Percentiles rank a stretch among this genome's conserved stretches.
Evolutionary conservation across 2,797 vertebrate species (phyloP).

Genomic region (Cuculus canorus): DNA sequence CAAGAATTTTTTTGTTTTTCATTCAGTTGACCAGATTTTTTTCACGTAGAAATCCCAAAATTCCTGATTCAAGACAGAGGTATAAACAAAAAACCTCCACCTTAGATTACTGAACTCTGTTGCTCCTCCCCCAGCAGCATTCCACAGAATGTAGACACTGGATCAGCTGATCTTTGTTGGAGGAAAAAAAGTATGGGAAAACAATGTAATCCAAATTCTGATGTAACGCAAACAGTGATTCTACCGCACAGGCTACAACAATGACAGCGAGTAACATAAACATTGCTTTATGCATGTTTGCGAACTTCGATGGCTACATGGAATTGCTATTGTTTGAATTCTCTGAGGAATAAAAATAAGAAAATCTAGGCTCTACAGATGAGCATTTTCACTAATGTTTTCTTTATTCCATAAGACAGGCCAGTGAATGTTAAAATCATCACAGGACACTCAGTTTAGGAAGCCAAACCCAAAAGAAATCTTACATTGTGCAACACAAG

Average conservation of each 20-base stretch:
- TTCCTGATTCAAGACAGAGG: neutral
- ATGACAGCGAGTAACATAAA: neutral
- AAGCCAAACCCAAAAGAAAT: neutral
- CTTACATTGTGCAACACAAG: neutral
- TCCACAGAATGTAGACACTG: neutral
- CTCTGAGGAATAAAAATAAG: neutral
- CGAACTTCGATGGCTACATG: constrained; percentile 1
- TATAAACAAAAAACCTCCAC: neutral
- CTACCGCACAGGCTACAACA: neutral
- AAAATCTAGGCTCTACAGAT: neutral
- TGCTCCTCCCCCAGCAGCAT: neutral
- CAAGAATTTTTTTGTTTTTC: neutral
- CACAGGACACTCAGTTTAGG: neutral
- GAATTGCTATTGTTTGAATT: constrained; percentile 25
- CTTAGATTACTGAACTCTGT: neutral
- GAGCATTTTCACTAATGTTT: neutral
- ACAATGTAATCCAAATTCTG: neutral
- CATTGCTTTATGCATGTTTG: neutral
- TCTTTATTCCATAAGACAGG: neutral
- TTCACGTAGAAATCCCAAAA: neutral
- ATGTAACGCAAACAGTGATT: neutral
- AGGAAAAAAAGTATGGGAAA: neutral
- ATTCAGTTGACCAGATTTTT: neutral
- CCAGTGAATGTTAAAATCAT: neutral
- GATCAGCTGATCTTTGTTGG: neutral